Base-by-base conservation (phyloP, 2,113 vertebrate genomes). In the Mastomys coucha region DNA sequence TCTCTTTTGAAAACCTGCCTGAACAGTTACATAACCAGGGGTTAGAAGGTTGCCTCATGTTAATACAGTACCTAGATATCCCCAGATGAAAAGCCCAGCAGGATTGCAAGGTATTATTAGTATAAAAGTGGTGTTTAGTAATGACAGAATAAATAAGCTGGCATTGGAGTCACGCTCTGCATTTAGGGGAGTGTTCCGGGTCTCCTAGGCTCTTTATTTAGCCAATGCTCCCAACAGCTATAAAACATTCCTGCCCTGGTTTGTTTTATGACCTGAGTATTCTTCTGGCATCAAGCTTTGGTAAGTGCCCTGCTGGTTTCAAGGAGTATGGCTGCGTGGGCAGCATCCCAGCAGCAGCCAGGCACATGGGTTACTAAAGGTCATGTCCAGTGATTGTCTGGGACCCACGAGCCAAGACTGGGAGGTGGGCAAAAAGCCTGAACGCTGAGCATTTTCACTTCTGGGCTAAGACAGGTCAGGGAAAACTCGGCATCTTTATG, bases 71-170 rank as follows among this genome's bases (percentile, higher is more conserved):
- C 93, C 69, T 7, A 39, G 67, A 39, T 82, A 60, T 49, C 60
- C 22, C 84, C 31, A n/a, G 72, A 88, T 91, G 77, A 91, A 90
- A 96, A 92, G 94, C 90, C 36, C 96, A 28, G 33, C 31, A 19
- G 8, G 90, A 73, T 17, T 2, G 56, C 31, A 5, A 88, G 70
- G 88, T 91, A 93, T 96, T 95, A 91, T 95, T 98, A 97, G 96
- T 22, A 91, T 87, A 77, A 85, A 96, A 90, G 90, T 58, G 33
- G 89, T 51, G 26, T 88, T 96, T 90, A 92, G 92, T 22, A 67
- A 94, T 33, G 51, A 89, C 77, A 24, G 84, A 86, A 92, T 90
- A 96, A 97, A 95, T 78, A 89, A 84, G 85, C 75, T 89, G 88
- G 73, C 88, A 12, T 5, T 12, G 28, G 95, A 75, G 6, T 70